Percentiles rank a stretch among this genome's conserved stretches.
These are phyloP conservation scores for Drosophila nigricruria DNA, from an alignment of 2,888 invertebrate species.

Conservation along the genomic window DNA sequence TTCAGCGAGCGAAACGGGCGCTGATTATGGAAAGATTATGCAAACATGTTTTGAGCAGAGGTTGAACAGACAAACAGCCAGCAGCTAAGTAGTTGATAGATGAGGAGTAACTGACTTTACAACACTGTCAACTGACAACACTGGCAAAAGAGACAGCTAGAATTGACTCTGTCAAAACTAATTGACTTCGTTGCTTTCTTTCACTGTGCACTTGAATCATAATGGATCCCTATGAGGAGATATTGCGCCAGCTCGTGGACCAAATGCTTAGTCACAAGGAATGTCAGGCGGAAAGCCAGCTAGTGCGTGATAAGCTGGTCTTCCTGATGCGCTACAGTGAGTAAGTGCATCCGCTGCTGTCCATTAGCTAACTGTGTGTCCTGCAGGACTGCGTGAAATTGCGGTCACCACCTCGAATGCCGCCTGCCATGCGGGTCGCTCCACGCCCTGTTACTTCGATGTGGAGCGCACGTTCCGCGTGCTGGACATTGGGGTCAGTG, in stretches of 20 bases:
- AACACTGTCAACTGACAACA: not conserved
- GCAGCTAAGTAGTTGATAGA: not conserved
- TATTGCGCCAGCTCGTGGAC: constrained; percentile 16
- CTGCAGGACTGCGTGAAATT: constrained; percentile 37
- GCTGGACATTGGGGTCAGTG: constrained; percentile 21
- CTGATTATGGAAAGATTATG: constrained; percentile 67
- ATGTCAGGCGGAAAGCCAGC: not conserved
- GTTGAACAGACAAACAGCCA: constrained; percentile 19
- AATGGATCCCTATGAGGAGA: constrained; percentile 20
- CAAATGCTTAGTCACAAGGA: constrained; percentile 20
- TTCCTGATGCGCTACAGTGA: constrained; percentile 34
- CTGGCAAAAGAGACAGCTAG: not conserved
- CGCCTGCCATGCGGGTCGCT: constrained; percentile 45
- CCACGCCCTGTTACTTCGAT: constrained; percentile 43
- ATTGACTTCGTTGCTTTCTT: not conserved
- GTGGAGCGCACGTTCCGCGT: constrained; percentile 44
- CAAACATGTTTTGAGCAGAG: constrained; percentile 50
- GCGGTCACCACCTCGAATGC: constrained; percentile 13
- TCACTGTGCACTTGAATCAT: not conserved
- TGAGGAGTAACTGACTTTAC: not conserved
- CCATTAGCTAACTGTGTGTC: not conserved
- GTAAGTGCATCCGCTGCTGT: constrained; percentile 14
- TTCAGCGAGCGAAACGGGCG: constrained; percentile 44
- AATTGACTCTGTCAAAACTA: not conserved
- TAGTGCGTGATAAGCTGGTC: constrained; percentile 21